A percentile compares a stretch with the other conserved stretches of the same genome.
phyloP scores from a whole-genome alignment of 2,113 vertebrate genomes.

The Camarhynchus parvulus region DNA sequence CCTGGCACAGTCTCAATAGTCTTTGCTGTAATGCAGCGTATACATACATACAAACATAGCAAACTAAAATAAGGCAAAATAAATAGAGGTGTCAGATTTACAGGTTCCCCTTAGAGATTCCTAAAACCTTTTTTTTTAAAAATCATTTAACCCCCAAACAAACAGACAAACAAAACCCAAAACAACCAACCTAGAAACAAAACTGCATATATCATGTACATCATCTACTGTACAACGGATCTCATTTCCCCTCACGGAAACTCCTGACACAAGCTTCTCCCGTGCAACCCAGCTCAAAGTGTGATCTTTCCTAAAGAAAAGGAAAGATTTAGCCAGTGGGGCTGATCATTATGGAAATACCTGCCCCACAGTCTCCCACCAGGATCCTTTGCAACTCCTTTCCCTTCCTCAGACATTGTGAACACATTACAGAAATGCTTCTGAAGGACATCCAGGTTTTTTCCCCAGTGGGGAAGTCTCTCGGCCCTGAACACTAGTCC shows the following conservation, averaged over 20 bases:
- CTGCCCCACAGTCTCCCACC: background rate
- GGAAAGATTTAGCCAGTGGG: background rate
- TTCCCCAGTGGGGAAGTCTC: background rate
- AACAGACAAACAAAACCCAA: constrained; percentile 34
- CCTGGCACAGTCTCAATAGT: constrained; percentile 73
- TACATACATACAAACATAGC: constrained; percentile 88
- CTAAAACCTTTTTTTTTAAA: constrained; percentile 64
- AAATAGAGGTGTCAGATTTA: constrained; percentile 91
- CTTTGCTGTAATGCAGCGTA: constrained; percentile 79
- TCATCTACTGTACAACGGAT: constrained; percentile 79
- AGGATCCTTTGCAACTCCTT: background rate
- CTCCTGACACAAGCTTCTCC: constrained; percentile 28
- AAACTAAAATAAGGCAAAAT: constrained; percentile 91
- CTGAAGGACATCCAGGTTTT: background rate
- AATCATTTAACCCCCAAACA: constrained; percentile 56
- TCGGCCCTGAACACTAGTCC: background rate
- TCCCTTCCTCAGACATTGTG: constrained; percentile 24
- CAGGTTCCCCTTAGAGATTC: constrained; percentile 82
- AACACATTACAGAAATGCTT: constrained; percentile 49
- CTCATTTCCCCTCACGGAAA: constrained; percentile 16
- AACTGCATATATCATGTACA: constrained; percentile 84
- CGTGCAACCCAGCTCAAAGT: background rate
- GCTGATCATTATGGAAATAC: background rate
- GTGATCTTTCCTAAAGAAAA: constrained; percentile 11
- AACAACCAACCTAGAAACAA: constrained; percentile 72